Evolutionary conservation across 1,140 invertebrate genomes (phyloP), one percentile per base, ranked within the genome.

Genomic region (Panulirus ornatus): DNA sequence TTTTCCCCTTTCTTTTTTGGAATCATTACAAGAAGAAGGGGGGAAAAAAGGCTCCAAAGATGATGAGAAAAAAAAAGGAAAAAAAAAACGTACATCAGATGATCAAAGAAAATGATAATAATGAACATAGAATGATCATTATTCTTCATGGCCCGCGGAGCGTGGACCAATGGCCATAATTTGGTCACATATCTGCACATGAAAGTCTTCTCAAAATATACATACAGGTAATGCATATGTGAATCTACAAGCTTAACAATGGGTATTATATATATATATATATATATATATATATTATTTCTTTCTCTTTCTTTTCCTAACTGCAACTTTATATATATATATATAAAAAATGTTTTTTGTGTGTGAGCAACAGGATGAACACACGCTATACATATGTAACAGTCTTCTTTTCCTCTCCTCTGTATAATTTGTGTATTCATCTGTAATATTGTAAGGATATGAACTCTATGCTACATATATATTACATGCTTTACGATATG

Each of bases 211-310:
- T 42, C 27, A 79, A 79, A 79, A 79, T 76, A 79, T 79, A 79
- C 76, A 51, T 79, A 79, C 76, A 79, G 42, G 27, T 47, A 79
- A 27, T 11, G 51, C 76, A 79, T 36, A 19, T 51, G 76, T 79
- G 76, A 79, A 79, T 79, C 76, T 79, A 79, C 76, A 79, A 79
- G 76, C 76, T 27, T 79, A 79, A 79, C 76, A 79, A 79, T 47
- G 76, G 76, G 40, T 75, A 75, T 22, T 30, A 47, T n/a, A n/a
- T n/a, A n/a, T n/a, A n/a, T n/a, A n/a, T n/a, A n/a, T n/a, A n/a
- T 66, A n/a, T 66, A 66, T n/a, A n/a, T n/a, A n/a, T n/a, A n/a
- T n/a, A n/a, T n/a, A n/a, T n/a, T 30, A 47, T 30, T 42, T 44
- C 2, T 51, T 22, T 27, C 6, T 30, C 27, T 9, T 47, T 42